These are phyloP conservation scores for Nemotelus nigrinus DNA, from an alignment of 2,888 invertebrate species.

Conservation along the genomic window DNA sequence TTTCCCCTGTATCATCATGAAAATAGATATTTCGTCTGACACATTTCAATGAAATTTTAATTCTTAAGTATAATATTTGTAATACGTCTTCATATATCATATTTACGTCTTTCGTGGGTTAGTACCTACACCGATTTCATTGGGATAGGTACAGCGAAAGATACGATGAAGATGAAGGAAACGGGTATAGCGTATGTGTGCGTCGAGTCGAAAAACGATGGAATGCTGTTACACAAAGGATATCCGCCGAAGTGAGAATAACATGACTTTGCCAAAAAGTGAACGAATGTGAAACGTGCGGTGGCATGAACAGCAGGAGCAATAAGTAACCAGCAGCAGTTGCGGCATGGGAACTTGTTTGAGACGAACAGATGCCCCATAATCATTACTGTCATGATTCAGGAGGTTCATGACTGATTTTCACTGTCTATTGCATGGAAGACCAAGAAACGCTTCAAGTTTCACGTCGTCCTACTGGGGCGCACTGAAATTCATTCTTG, in stretches of 20 bases:
- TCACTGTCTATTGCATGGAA: not conserved
- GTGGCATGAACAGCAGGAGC: too few species aligned
- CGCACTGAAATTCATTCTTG: too few species aligned
- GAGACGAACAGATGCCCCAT: conserved; percentile 29
- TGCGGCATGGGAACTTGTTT: not conserved
- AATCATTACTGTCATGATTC: conserved; percentile 39
- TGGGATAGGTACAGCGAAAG: not conserved
- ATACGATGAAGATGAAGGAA: not conserved
- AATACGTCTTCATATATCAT: conserved; percentile 45
- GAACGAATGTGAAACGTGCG: conserved; percentile 1
- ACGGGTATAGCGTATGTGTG: conserved; percentile 11
- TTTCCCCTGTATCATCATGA: conserved; percentile 1
- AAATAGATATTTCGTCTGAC: conserved; percentile 43
- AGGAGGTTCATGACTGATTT: conserved; percentile 32
- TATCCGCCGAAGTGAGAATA: conserved; percentile 30
- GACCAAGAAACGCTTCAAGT: not conserved
- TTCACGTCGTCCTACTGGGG: too few species aligned
- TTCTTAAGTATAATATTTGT: conserved; percentile 44
- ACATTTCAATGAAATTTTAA: conserved; percentile 43
- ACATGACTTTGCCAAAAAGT: conserved; percentile 38
- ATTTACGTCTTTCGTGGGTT: conserved; percentile 33
- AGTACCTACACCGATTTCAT: conserved; percentile 4
- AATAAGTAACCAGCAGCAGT: not conserved
- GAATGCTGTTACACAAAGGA: conserved; percentile 8
- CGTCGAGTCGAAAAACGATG: conserved; percentile 15